phyloP scores from a whole-genome alignment of 1,140 invertebrate genomes.

The Diorhabda elongata region DNA sequence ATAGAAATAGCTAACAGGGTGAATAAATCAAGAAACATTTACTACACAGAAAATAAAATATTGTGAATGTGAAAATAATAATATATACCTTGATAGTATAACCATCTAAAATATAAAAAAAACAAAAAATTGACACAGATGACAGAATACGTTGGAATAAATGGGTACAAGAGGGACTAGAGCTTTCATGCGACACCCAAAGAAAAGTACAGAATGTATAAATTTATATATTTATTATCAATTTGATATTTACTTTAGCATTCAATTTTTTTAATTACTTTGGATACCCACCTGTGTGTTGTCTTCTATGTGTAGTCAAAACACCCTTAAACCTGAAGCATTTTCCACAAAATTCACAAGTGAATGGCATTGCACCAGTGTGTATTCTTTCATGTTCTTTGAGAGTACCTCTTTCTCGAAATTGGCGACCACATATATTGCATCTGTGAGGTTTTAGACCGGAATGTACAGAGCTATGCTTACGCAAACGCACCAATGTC shows the following conservation, averaged over 20 bases:
- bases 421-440: conserved; percentile 67
- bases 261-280: background rate
- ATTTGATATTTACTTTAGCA: background rate
- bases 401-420: conserved; percentile 60
- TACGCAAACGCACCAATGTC: conserved; percentile 44
- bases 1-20: too few species aligned
- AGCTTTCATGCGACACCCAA: too few species aligned
- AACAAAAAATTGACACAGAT: too few species aligned
- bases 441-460: conserved; percentile 71
- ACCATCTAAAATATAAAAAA: too few species aligned
- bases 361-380: conserved; percentile 79
- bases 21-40: too few species aligned
- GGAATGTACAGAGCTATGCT: conserved; percentile 38
- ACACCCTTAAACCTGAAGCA: conserved; percentile 67
- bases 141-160: too few species aligned
- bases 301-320: conserved; percentile 61
- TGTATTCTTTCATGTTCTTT: conserved; percentile 66
- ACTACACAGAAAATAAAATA: too few species aligned
- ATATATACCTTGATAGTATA: too few species aligned
- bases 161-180: too few species aligned
- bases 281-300: conserved; percentile 52
- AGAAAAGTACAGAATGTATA: background rate
- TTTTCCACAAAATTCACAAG: conserved; percentile 68
- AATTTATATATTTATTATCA: background rate
- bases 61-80: too few species aligned